Percentiles rank a stretch among this genome's conserved stretches.
These are phyloP conservation scores for Cataglyphis rosenhaueri DNA, from an alignment of 2,888 invertebrate species.

Conservation along the genomic window DNA sequence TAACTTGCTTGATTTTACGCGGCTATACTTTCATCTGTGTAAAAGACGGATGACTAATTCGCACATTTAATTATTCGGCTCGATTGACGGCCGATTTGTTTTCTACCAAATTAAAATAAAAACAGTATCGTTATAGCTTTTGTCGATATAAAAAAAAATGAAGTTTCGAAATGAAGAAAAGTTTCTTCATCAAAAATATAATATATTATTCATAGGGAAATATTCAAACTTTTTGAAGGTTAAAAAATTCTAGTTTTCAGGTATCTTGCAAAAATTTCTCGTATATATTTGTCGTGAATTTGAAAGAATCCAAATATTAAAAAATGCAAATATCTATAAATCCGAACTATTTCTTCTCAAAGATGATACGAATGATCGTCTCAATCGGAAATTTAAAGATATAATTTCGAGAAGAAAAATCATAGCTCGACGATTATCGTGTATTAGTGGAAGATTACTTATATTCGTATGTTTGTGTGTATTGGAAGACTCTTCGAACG, in stretches of 20 bases:
- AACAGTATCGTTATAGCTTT: not conserved
- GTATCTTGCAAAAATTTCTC: not conserved
- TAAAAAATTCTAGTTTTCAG: not conserved
- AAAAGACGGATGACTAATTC: conserved; percentile 36
- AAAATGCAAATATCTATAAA: not conserved
- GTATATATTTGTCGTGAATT: not conserved
- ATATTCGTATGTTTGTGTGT: not conserved
- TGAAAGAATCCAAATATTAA: not conserved
- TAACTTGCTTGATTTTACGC: conserved; percentile 30
- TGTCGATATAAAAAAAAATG: no score
- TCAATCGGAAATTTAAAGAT: conserved; percentile 4
- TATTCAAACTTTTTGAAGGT: not conserved
- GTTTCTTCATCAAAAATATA: not conserved
- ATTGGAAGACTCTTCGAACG: conserved; percentile 31
- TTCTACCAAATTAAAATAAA: not conserved
- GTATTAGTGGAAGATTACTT: conserved; percentile 14
- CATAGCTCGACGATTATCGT: conserved; percentile 11
- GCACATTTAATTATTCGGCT: conserved; percentile 14
- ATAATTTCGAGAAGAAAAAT: conserved; percentile 15
- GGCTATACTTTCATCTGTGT: conserved; percentile 23
- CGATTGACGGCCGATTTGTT: conserved; percentile 22
- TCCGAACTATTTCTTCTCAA: not conserved
- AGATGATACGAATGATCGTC: not conserved
- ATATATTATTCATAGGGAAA: not conserved
- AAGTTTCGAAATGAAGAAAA: no score